Percentiles rank a stretch among this genome's conserved stretches.
Conservation (phyloP, 2,797 vertebrate species). For the Chiroxiphia lanceolata region DNA sequence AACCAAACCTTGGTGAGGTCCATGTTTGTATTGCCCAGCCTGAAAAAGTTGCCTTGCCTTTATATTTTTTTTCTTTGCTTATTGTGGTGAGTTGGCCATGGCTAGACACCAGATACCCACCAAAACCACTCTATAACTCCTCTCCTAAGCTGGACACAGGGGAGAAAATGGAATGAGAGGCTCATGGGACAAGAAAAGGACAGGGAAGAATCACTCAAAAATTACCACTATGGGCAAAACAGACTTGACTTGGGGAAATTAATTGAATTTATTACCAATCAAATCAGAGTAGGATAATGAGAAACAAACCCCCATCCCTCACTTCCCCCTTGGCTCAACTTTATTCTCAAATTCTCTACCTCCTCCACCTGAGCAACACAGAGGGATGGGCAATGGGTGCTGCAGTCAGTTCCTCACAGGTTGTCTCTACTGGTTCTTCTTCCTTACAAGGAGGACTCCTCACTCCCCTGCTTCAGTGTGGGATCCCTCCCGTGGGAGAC, state of each 20-base stretch:
- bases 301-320: neutral
- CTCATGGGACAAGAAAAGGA: too few species aligned
- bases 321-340: neutral
- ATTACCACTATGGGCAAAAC: neutral
- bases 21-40: neutral
- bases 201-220: neutral
- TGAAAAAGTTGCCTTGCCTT: neutral
- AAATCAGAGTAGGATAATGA: neutral
- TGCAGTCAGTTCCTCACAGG: accelerated
- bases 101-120: neutral
- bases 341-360: neutral
- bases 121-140: neutral
- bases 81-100: neutral
- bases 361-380: neutral
- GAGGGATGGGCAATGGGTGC: neutral
- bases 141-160: neutral
- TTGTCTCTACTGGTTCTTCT: neutral
- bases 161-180: neutral
- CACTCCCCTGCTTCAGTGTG: neutral
- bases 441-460: neutral
- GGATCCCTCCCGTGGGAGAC: neutral
- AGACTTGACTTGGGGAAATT: neutral
- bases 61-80: neutral
- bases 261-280: neutral
- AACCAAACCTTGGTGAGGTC: neutral